A percentile compares a stretch with the other conserved stretches of the same genome.
Evolutionary conservation across 1,140 invertebrate genomes (phyloP).

Genomic region (Drosophila pachea): DNA sequence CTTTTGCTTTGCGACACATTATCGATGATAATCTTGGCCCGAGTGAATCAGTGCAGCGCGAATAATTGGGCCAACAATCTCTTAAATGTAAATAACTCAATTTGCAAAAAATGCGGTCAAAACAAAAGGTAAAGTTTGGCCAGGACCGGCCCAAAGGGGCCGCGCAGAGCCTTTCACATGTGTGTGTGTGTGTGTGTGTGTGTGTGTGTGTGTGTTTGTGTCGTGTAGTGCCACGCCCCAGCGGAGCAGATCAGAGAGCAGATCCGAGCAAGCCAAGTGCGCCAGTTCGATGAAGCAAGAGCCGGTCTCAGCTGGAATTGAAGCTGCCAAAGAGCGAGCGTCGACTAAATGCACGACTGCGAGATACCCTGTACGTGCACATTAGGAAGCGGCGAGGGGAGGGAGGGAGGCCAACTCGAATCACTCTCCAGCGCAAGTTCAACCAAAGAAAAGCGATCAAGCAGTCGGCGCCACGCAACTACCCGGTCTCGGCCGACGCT

Average conservation of each 20-base stretch:
- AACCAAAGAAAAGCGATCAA: no score
- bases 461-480: not conserved
- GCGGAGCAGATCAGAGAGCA: constrained; percentile 4
- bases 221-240: constrained; percentile 36
- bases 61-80: not conserved
- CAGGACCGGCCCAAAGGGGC: constrained; percentile 9
- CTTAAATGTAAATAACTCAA: constrained; percentile 18
- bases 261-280: constrained; percentile 36
- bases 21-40: not conserved
- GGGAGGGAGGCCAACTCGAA: not conserved
- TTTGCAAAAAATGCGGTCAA: constrained; percentile 12
- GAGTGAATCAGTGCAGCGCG: not conserved
- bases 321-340: not conserved
- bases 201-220: not conserved
- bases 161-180: constrained; percentile 62
- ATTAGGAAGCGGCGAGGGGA: not conserved
- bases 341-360: not conserved
- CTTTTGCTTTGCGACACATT: not conserved
- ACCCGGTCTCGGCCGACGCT: not conserved
- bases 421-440: no score
- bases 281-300: constrained; percentile 67
- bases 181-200: constrained; percentile 1
- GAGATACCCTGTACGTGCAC: not conserved
- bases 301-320: constrained; percentile 39
- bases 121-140: not conserved